phyloP scores from a whole-genome alignment of 2,797 vertebrate genomes.

The Gymnoscopelus braueri region DNA sequence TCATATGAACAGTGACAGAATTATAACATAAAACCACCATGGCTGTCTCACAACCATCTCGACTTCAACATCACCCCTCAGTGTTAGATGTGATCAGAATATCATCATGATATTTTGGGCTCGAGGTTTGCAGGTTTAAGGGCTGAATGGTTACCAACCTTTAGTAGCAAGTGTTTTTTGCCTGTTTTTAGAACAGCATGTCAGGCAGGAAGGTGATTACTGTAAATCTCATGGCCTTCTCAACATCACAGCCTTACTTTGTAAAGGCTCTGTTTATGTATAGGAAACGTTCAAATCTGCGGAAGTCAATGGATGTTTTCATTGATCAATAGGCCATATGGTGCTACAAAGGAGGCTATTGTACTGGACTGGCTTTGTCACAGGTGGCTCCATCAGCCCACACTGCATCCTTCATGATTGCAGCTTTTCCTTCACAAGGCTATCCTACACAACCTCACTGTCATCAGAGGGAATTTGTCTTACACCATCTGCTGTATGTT shows the following conservation, averaged over 20 bases:
- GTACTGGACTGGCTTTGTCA: conserved; percentile 35
- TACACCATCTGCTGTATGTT: conserved; percentile 4
- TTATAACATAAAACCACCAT: conserved; percentile 8
- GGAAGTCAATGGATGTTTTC: conserved; percentile 42
- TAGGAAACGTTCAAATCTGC: conserved; percentile 29
- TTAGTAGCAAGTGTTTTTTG: conserved; percentile 11
- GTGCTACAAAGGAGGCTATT: conserved; percentile 53
- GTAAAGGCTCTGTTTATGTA: neutral
- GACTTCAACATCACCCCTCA: neutral
- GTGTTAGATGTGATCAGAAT: conserved; percentile 10
- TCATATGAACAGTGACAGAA: conserved; percentile 32
- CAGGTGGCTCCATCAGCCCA: conserved; percentile 38
- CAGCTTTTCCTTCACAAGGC: conserved; percentile 10
- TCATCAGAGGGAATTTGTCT: neutral
- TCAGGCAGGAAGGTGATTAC: neutral
- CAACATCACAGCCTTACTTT: conserved; percentile 4
- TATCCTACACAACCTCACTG: conserved; percentile 7
- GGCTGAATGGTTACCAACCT: neutral
- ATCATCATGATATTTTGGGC: neutral
- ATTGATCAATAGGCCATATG: conserved; percentile 49
- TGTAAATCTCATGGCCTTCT: conserved; percentile 2
- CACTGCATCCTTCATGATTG: conserved; percentile 14
- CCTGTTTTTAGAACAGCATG: conserved; percentile 18
- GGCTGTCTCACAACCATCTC: neutral
- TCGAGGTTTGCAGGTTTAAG: neutral